Evolutionary conservation across 2,113 vertebrate genomes (phyloP), one percentile per base, ranked within the genome.

Genomic region (Engraulis encrasicolus): DNA sequence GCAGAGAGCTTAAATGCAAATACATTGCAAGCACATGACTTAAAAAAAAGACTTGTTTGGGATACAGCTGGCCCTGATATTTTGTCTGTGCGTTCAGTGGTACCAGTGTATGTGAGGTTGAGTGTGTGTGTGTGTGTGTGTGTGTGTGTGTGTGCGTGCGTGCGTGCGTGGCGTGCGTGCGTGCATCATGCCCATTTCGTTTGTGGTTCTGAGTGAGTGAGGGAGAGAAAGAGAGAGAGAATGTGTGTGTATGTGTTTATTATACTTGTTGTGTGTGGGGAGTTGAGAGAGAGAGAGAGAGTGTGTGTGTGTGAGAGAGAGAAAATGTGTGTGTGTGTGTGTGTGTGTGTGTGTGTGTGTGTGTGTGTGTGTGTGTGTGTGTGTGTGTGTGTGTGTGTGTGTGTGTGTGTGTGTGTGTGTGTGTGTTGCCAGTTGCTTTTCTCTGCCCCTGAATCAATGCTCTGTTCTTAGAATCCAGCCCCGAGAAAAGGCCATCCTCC

Each of bases 401-500:
- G 18, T n/a, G 4, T 58, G 52, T 58, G 52, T 58, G 61, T 71
- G 27, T 61, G 58, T 61, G n/a, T 61, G n/a, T 27, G 61, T 71
- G 58, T 38, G 54, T 17, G 45, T 20, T 50, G 38, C 7, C 1
- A 23, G 58, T 23, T 23, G 20, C 15, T 87, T 85, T 80, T 74
- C 83, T 86, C 82, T 85, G 49, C 3, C 49, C 23, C 27, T 50
- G 9, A 48, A 36, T 23, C 38, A 48, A 45, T 36, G 2, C 58
- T 4, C 36, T 19, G 20, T 81, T 81, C 81, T 85, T 80, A 80
- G 84, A 88, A 83, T 50, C 82, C 77, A 52, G 79, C 81, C 74
- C 49, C 78, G 88, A 84, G 17, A 88, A 89, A 87, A 81, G 58
- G 52, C 88, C 84, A 86, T 83, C 85, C 79, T 83, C 61, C 2